A percentile compares a stretch with the other conserved stretches of the same genome.
Evolutionary conservation across 2,888 invertebrate genomes (phyloP).

Genomic region (Lithophane semibrunnea): DNA sequence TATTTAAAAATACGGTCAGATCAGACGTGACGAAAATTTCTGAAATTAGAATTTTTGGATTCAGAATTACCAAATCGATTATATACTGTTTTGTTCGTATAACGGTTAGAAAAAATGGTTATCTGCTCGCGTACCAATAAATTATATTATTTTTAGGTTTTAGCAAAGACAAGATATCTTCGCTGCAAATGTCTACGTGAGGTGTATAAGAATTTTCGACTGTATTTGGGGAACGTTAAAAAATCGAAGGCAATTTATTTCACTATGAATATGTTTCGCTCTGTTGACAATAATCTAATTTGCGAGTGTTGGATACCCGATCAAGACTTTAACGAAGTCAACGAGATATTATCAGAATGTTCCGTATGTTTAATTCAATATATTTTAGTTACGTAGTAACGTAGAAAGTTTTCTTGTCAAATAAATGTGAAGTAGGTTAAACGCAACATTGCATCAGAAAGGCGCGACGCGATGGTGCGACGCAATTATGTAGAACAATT

Average conservation of each 20-base stretch:
- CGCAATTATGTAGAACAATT: background rate
- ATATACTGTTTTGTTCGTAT: too few relatives aligned
- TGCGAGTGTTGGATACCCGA: constrained; percentile 95
- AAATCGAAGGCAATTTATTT: constrained; percentile 97
- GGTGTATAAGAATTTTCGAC: constrained; percentile 94
- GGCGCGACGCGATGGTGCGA: background rate
- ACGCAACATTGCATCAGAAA: background rate
- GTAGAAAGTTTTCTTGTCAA: background rate
- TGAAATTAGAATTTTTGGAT: too few relatives aligned
- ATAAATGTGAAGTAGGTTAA: background rate
- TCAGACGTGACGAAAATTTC: too few relatives aligned
- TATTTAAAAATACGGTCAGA: too few relatives aligned
- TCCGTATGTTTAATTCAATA: constrained; percentile 71
- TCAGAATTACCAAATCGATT: too few relatives aligned
- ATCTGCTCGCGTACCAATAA: too few relatives aligned
- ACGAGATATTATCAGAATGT: constrained; percentile 74
- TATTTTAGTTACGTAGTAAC: background rate
- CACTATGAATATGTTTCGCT: constrained; percentile 95
- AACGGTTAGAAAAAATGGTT: too few relatives aligned
- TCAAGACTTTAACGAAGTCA: constrained; percentile 91
- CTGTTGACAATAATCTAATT: constrained; percentile 95
- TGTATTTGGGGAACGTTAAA: constrained; percentile 95
- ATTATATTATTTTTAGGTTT: constrained; percentile 88
- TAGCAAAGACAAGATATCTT: constrained; percentile 95
- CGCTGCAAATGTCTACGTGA: constrained; percentile 95